Percentiles rank a stretch among this genome's conserved stretches.
Evolutionary conservation across 2,113 vertebrate species (phyloP).

Genomic region (Oncorhynchus masou): DNA sequence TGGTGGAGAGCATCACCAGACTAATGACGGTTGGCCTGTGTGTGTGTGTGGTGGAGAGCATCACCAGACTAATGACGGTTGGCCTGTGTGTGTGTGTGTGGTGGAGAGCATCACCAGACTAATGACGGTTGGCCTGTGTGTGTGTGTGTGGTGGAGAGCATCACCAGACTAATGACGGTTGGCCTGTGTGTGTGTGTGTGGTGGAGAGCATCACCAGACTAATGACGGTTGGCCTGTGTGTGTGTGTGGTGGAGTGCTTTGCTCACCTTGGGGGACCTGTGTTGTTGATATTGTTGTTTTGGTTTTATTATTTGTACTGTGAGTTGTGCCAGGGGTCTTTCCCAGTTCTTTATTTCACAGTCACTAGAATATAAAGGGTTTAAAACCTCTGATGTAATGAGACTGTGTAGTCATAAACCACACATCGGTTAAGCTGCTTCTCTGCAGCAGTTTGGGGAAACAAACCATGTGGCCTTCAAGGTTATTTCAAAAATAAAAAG

Average conservation of each 20-base stretch:
- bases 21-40: background rate
- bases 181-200: background rate
- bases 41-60: background rate
- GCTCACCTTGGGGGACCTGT: background rate
- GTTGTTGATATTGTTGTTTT: background rate
- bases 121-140: background rate
- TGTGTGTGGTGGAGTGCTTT: background rate
- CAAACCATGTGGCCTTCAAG: too few relatives aligned
- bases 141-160: background rate
- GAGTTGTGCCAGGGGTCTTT: background rate
- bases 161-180: background rate
- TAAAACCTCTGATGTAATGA: too few relatives aligned
- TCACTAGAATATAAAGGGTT: background rate
- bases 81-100: background rate
- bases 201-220: background rate
- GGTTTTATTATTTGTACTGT: background rate
- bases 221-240: background rate
- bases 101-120: background rate
- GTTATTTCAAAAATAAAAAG: background rate
- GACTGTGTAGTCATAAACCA: too few relatives aligned
- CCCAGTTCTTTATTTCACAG: background rate
- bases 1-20: background rate
- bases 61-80: background rate
- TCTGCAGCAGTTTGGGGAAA: too few relatives aligned
- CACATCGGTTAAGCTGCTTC: too few relatives aligned